Evolutionary conservation across 64 coral and sea anemone species (phyloP).

Genomic region (Porites lutea): DNA sequence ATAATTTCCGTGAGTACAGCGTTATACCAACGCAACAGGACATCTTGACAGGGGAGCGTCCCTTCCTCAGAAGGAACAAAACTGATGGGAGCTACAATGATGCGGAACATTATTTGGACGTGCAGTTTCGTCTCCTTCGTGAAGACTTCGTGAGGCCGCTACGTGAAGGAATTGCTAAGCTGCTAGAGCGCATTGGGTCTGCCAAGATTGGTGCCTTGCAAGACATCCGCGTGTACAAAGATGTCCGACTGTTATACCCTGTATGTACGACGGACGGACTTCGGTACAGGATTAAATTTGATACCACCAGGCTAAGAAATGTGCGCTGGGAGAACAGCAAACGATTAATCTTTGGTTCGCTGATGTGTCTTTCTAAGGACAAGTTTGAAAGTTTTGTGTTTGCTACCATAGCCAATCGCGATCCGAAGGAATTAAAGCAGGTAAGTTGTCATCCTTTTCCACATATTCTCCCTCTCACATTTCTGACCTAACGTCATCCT

Average conservation of each 20-base stretch:
- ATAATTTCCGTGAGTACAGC: conserved; percentile 59
- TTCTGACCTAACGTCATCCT: too few relatives aligned
- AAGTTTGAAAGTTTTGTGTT: conserved; percentile 60
- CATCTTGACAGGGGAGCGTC: conserved; percentile 11
- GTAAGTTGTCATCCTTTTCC: not conserved
- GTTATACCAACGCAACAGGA: conserved; percentile 66
- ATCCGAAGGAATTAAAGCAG: conserved; percentile 29
- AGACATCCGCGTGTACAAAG: conserved; percentile 72
- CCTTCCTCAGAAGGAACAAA: conserved; percentile 74
- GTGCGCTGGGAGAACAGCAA: conserved; percentile 78
- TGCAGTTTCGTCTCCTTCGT: conserved; percentile 79
- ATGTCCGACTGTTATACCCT: conserved; percentile 31
- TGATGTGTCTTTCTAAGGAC: conserved; percentile 69
- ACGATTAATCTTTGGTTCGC: conserved; percentile 68
- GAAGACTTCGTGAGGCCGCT: conserved; percentile 80
- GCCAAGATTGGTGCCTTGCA: conserved; percentile 5
- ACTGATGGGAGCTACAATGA: conserved; percentile 51
- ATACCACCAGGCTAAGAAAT: conserved; percentile 29
- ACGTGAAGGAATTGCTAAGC: conserved; percentile 60
- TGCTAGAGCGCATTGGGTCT: conserved; percentile 33
- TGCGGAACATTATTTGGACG: conserved; percentile 81
- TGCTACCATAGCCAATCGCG: conserved; percentile 67
- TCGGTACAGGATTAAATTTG: conserved; percentile 59
- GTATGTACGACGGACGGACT: conserved; percentile 52
- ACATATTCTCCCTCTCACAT: not conserved